phyloP scores from a whole-genome alignment of 2,797 vertebrate genomes.

The Calcarius lapponicus region DNA sequence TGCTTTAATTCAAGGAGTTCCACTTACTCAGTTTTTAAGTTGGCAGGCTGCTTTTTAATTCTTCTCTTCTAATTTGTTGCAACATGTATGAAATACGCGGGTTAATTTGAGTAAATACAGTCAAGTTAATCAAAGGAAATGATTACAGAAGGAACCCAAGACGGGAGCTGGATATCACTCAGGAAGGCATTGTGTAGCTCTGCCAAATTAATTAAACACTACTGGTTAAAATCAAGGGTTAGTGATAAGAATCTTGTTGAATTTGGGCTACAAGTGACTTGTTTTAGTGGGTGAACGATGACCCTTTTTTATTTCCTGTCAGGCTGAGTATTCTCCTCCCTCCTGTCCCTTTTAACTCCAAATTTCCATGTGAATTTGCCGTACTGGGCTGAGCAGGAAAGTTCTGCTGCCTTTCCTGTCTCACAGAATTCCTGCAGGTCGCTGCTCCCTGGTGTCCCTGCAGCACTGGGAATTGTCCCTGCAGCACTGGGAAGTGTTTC shows the following conservation, averaged over 20 bases:
- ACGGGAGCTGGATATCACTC: background rate
- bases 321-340: background rate
- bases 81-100: slow-evolving; percentile 60
- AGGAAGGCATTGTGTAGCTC: slow-evolving; percentile 6
- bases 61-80: slow-evolving; percentile 63
- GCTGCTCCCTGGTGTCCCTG: slow-evolving; percentile 49
- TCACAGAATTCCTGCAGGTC: background rate
- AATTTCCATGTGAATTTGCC: background rate
- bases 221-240: slow-evolving; percentile 36
- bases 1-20: slow-evolving; percentile 60
- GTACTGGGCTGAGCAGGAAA: background rate
- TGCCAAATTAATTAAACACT: slow-evolving; percentile 59
- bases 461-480: slow-evolving; percentile 54
- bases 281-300: background rate
- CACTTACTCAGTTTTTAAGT: slow-evolving; percentile 43
- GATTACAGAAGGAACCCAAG: slow-evolving; percentile 52
- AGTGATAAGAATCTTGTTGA: slow-evolving; percentile 9
- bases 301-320: background rate
- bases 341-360: background rate
- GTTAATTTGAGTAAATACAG: slow-evolving; percentile 66
- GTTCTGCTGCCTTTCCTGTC: background rate
- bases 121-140: slow-evolving; percentile 65
- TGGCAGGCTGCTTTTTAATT: slow-evolving; percentile 63
- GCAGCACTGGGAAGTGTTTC: background rate
- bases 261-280: background rate